Conservation (phyloP, 2,888 invertebrate species). For the Andrena marginata region DNA sequence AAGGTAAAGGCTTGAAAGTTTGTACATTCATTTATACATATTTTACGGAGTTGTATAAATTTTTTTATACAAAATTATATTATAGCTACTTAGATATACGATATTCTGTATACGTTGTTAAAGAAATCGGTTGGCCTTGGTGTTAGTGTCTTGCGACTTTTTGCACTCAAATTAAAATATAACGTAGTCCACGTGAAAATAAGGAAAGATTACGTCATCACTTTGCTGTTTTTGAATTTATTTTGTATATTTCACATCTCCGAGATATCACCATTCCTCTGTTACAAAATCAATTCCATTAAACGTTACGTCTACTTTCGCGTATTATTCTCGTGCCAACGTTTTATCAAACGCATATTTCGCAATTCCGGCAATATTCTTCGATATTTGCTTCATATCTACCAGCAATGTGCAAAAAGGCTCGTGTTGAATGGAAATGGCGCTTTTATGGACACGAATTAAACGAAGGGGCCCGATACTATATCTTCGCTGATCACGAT, state of each 20-base stretch:
- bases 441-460: background rate
- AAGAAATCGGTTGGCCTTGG: too few relatives aligned
- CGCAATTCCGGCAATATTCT: background rate
- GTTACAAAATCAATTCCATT: background rate
- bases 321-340: background rate
- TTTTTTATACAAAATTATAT: too few relatives aligned
- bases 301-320: background rate
- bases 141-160: too few relatives aligned
- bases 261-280: background rate
- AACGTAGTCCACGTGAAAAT: background rate
- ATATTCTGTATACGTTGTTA: too few relatives aligned
- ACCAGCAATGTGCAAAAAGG: background rate
- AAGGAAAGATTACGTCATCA: background rate
- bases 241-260: background rate
- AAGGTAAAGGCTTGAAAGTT: background rate
- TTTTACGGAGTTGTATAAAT: too few relatives aligned
- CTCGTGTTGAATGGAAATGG: constrained; percentile 4
- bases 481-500: constrained; percentile 4
- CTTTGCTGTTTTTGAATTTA: background rate
- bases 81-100: too few relatives aligned
- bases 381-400: background rate
- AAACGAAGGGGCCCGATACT: background rate
- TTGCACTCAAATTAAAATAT: too few relatives aligned
- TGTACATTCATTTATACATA: too few relatives aligned
- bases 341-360: background rate